Base-by-base conservation (phyloP, 2,797 vertebrate genomes). In the Sebastes hubbsi region DNA sequence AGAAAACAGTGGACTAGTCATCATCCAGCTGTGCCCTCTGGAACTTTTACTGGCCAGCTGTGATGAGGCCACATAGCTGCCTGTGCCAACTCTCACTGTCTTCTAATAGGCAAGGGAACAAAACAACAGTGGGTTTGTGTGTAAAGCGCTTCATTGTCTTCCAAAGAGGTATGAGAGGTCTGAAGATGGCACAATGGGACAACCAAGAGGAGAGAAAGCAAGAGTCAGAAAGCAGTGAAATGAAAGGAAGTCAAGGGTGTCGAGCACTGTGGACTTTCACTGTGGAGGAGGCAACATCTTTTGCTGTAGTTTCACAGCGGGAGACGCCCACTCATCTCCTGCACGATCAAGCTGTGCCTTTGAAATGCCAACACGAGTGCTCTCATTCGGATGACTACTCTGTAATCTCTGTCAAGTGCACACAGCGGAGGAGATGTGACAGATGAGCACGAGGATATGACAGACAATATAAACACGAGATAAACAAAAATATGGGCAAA, bases 261-360 rank as follows among this genome's bases (percentile, higher is more conserved):
- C 56, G n/a, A 66, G 55, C 38, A 10, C 46, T 27, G 36, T 16
- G 27, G 56, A 72, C 46, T 61, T 76, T 66, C 5, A 49, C 64
- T 66, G 83, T 27, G 79, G 74, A 77, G 88, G 86, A 89, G 67
- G 87, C 6, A 34, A 69, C 16, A 30, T 59, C 68, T 77, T 78
- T 63, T 22, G 29, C 76, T 74, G 86, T 58, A 69, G 73, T 74
- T 74, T 81, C 81, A 72, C 90, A 90, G 89, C 81, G 80, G 88
- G 82, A 87, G 82, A 85, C 67, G 27, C 89, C 89, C 83, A 90
- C 93, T 92, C 88, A 85, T 86, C 81, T 88, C 83, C 85, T 77
- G 83, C 79, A 82, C 75, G 64, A 81, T 90, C 87, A 72, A 86
- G 78, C 86, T 86, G 87, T 42, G 84, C 69, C 78, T 78, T 85